Conservation (phyloP, 2,888 invertebrate species). For the Pachycephus smyrnensis region DNA sequence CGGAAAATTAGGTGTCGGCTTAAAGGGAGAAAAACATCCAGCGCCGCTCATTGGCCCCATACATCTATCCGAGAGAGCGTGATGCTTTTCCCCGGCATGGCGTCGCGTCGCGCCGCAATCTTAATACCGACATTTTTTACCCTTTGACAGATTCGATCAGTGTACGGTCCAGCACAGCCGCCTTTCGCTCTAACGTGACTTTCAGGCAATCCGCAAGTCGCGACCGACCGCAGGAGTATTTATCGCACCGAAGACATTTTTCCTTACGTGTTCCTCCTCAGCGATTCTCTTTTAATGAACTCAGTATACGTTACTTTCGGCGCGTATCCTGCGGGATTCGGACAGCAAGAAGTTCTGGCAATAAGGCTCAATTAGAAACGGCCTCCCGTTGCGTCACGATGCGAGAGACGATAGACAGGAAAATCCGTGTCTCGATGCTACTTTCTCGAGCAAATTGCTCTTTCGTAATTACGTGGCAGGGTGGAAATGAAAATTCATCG, state of each 20-base stretch:
- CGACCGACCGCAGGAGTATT: background rate
- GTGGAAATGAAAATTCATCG: constrained; percentile 19
- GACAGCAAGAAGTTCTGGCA: background rate
- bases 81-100: constrained; percentile 11
- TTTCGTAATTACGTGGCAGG: constrained; percentile 17
- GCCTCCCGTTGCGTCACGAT: background rate
- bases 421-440: constrained; percentile 18
- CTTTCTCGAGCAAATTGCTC: constrained; percentile 20
- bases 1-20: constrained; percentile 27
- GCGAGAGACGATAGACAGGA: background rate
- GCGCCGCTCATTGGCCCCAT: constrained; percentile 40
- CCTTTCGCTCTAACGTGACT: background rate
- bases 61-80: constrained; percentile 31
- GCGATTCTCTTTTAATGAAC: background rate
- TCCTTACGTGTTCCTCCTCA: no score
- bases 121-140: constrained; percentile 43
- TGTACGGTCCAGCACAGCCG: constrained; percentile 3
- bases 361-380: background rate
- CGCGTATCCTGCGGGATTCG: background rate
- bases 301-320: no score
- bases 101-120: constrained; percentile 25
- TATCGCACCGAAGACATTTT: background rate
- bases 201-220: background rate
- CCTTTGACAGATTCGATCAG: constrained; percentile 48
- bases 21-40: constrained; percentile 30